These are phyloP conservation scores for Hemibagrus wyckioides DNA, from an alignment of 2,113 vertebrate species.

Conservation along the genomic window DNA sequence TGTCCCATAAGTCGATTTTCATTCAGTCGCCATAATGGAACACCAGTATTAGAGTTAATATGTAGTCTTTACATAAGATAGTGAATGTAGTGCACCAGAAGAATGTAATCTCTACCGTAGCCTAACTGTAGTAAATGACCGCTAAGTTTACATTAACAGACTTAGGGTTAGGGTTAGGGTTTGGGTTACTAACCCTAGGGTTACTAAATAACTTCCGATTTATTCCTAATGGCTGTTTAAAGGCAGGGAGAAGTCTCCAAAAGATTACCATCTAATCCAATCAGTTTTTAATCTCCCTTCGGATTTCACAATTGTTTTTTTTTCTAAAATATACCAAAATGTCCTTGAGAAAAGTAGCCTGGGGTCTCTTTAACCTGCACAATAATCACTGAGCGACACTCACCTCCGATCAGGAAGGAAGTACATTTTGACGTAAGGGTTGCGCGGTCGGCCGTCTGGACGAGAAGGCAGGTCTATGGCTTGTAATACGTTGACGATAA, in stretches of 20 bases:
- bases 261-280: not conserved
- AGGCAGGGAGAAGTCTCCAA: not conserved
- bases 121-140: not conserved
- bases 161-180: too few species aligned
- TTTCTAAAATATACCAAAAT: not conserved
- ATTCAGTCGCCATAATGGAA: too few species aligned
- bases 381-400: not conserved
- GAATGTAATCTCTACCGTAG: not conserved
- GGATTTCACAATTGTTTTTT: not conserved
- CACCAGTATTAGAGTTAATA: not conserved
- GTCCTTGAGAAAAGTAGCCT: not conserved
- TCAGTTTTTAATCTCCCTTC: not conserved
- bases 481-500: constrained; percentile 98
- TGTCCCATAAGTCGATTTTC: too few species aligned
- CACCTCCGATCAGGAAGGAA: constrained; percentile 90
- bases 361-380: not conserved
- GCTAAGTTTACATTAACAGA: too few species aligned
- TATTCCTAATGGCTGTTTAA: not conserved
- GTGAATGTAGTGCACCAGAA: not conserved
- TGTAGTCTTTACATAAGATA: not conserved
- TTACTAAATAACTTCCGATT: not conserved
- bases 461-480: constrained; percentile 91
- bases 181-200: too few species aligned
- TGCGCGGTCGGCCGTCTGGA: constrained; percentile 88
- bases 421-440: constrained; percentile 99